Base-by-base conservation (phyloP, 1,140 invertebrate genomes). In the Habropoda laboriosa region DNA sequence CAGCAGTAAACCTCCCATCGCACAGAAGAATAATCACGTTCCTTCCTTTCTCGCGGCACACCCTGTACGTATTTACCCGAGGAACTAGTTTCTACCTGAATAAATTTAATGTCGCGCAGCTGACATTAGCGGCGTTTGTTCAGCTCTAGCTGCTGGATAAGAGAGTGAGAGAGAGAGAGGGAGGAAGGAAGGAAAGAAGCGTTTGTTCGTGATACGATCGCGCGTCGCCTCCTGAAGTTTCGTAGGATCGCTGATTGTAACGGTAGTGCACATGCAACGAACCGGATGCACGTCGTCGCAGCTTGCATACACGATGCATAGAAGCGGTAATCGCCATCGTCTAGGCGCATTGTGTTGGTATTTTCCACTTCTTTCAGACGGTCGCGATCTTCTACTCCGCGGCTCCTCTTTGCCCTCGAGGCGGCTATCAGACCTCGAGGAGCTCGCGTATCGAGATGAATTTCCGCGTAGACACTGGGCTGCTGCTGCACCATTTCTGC, bases 241-340 rank as follows among this genome's bases (percentile, higher is more conserved):
- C 13, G 38, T 63, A 38, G 12, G n/a, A 30, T 61, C 32, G 30
- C 13, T n/a, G n/a, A n/a, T 63, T 13, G 40, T 74, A 74, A 63
- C 58, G 58, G 58, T 74, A 74, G n/a, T 63, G 70, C n/a, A 63
- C 55, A 40, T 38, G 71, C 58, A 42, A 63, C n/a, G 32, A 38
- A n/a, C 71, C 71, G 71, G 71, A 74, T 74, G 45, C 71, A 74
- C n/a, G 58, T 51, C 51, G 42, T 10, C 13, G 32, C n/a, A 61
- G 30, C 71, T 51, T 24, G 30, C 57, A 61, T 74, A 63, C 71
- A 12, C 32, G 71, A 74, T 72, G 53, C n/a, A 51, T 60, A 51
- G 71, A 27, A 49, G 49, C 73, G 63, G 60, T 64, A 75, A 75
- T 75, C 61, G 32, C 10, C n/a, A 38, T 49, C 32, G 32, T 38